Evolutionary conservation across 92 coral and sea anemone genomes (phyloP).

Genomic region (Palythoa grandiflora): DNA sequence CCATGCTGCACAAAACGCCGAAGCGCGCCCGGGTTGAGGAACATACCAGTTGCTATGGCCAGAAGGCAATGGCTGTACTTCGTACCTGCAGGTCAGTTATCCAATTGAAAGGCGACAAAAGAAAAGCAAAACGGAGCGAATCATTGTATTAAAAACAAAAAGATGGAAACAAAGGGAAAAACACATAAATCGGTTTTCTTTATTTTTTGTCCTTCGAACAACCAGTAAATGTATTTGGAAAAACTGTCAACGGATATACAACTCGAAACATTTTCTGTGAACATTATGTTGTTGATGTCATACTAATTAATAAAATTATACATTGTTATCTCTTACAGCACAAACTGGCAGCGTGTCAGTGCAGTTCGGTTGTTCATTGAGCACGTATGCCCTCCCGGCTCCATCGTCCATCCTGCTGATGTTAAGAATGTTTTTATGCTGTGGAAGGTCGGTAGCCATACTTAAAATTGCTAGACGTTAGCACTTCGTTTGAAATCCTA

Average conservation of each 20-base stretch:
- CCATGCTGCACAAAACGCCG: conserved; percentile 45
- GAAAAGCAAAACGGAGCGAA: no score
- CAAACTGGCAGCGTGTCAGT: conserved; percentile 73
- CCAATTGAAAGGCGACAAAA: neutral
- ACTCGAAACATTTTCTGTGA: no score
- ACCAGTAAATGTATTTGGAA: neutral
- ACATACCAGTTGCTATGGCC: conserved; percentile 41
- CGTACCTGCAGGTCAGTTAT: conserved; percentile 76
- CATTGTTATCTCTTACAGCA: conserved; percentile 21
- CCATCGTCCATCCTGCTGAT: conserved; percentile 25
- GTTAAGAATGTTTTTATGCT: conserved; percentile 39
- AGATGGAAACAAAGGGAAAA: neutral
- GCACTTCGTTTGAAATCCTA: no score
- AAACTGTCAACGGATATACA: neutral
- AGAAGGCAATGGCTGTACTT: conserved; percentile 56
- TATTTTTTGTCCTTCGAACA: neutral
- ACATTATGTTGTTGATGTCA: no score
- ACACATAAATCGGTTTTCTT: neutral
- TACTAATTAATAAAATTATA: no score
- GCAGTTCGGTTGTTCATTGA: conserved; percentile 71
- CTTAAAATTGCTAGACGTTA: no score
- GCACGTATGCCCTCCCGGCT: conserved; percentile 53
- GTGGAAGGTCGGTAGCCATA: conserved; percentile 59
- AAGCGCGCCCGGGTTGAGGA: neutral
- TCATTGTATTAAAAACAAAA: neutral